Evolutionary conservation across 2,888 invertebrate species (phyloP).

Genomic region (Limulus polyphemus): DNA sequence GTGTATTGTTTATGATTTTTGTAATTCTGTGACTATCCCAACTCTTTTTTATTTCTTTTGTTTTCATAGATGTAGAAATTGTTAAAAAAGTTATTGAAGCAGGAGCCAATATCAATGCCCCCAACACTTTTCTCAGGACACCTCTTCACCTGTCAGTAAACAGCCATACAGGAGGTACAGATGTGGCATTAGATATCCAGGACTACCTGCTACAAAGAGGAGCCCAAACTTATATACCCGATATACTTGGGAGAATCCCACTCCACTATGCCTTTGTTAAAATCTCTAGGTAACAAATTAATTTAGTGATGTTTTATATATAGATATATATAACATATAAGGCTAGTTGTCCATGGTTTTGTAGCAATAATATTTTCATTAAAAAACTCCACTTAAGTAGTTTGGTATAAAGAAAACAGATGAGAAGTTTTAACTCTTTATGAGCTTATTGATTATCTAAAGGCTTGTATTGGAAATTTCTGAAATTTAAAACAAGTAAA

Average conservation of each 20-base stretch:
- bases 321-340: too few relatives aligned
- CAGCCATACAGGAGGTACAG: constrained; percentile 36
- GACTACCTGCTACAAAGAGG: constrained; percentile 37
- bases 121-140: constrained; percentile 31
- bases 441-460: too few relatives aligned
- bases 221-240: constrained; percentile 34
- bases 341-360: too few relatives aligned
- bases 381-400: too few relatives aligned
- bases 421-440: too few relatives aligned
- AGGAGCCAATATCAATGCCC: constrained; percentile 31
- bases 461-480: too few relatives aligned
- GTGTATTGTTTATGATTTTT: background rate
- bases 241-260: constrained; percentile 36
- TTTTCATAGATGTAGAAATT: constrained; percentile 27
- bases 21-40: background rate
- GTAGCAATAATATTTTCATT: too few relatives aligned
- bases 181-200: constrained; percentile 39
- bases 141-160: constrained; percentile 41
- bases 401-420: too few relatives aligned
- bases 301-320: too few relatives aligned
- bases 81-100: constrained; percentile 30
- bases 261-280: constrained; percentile 40
- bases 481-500: too few relatives aligned
- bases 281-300: too few relatives aligned
- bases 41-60: background rate